A percentile compares a stretch with the other conserved stretches of the same genome.
These are phyloP conservation scores for Muschampia plurimacula DNA, from an alignment of 2,888 invertebrate species.

Conservation along the genomic window DNA sequence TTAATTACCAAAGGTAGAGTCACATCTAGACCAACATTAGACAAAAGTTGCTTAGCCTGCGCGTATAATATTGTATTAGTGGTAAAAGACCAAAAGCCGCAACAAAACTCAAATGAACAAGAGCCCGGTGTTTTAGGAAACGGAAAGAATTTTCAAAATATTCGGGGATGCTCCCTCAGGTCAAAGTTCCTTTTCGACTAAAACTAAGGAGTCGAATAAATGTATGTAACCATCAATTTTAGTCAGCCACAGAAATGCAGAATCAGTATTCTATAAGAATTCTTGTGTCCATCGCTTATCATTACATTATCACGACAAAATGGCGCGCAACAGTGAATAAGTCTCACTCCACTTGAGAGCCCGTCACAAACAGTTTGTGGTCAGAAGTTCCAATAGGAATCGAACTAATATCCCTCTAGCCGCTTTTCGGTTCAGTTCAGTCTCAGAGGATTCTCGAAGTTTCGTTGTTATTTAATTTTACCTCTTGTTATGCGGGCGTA, in stretches of 20 bases:
- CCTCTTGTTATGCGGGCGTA: conserved; percentile 76
- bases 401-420: conserved; percentile 64
- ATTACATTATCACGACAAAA: conserved; percentile 37
- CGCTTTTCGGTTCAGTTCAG: conserved; percentile 53
- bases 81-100: too few species aligned
- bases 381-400: conserved; percentile 68
- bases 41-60: too few species aligned
- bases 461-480: conserved; percentile 80
- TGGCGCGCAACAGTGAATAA: conserved; percentile 46
- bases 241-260: not conserved
- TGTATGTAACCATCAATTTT: not conserved
- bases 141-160: too few species aligned
- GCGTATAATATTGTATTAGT: too few species aligned
- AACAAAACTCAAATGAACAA: too few species aligned
- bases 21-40: too few species aligned
- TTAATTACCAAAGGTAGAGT: too few species aligned
- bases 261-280: not conserved
- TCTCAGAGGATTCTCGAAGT: conserved; percentile 63
- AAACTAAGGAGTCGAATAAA: not conserved
- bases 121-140: too few species aligned
- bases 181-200: not conserved
- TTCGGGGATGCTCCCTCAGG: too few species aligned
- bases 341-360: conserved; percentile 46
- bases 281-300: not conserved
- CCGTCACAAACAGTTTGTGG: conserved; percentile 67